phyloP scores from a whole-genome alignment of 2,888 invertebrate genomes.

The Erebia ligea region DNA sequence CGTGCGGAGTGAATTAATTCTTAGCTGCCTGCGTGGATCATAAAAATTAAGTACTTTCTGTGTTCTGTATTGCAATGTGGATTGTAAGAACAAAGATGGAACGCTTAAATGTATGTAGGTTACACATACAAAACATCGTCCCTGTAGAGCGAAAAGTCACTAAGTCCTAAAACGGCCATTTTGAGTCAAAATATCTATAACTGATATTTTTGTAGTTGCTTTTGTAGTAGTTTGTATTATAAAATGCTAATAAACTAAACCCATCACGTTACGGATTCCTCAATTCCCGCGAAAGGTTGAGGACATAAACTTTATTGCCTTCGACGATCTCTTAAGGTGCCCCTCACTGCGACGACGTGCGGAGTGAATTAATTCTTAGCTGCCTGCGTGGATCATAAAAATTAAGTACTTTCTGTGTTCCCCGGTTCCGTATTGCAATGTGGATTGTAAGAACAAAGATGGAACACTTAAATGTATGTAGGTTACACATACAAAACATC shows the following conservation, averaged over 20 bases:
- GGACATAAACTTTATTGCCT: slow-evolving; percentile 30
- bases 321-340: background rate
- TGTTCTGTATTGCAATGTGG: background rate
- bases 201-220: no score
- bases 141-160: no score
- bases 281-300: slow-evolving; percentile 23
- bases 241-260: slow-evolving; percentile 9
- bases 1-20: slow-evolving; percentile 19
- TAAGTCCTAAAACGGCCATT: no score
- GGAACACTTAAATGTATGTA: no score
- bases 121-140: no score
- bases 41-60: slow-evolving; percentile 20
- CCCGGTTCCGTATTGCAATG: background rate
- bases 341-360: slow-evolving; percentile 13
- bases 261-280: slow-evolving; percentile 1
- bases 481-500: no score
- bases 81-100: background rate
- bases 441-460: background rate
- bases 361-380: slow-evolving; percentile 22
- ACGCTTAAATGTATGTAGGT: no score
- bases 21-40: slow-evolving; percentile 21
- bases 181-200: no score
- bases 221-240: no score
- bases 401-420: slow-evolving; percentile 11
- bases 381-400: slow-evolving; percentile 24